These are phyloP conservation scores for Crotalus horridus DNA, from an alignment of 2,113 vertebrate species.

Conservation along the genomic window DNA sequence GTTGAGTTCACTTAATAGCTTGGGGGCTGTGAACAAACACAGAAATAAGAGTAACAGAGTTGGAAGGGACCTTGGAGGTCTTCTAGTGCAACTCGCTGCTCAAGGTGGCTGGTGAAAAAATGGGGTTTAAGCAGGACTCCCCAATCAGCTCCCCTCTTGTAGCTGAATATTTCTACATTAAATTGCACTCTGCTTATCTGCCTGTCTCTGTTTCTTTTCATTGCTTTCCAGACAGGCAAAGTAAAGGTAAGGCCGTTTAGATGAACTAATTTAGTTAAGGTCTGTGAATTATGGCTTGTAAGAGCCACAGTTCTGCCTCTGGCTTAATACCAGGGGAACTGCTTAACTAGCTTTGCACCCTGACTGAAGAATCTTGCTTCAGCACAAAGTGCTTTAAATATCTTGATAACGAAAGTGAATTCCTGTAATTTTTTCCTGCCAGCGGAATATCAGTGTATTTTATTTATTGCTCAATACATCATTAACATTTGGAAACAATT, in stretches of 20 bases:
- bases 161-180: background rate
- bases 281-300: background rate
- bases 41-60: background rate
- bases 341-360: background rate
- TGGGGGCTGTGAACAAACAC: background rate
- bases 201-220: slow-evolving; percentile 30
- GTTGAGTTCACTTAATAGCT: too few relatives aligned
- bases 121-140: too few relatives aligned
- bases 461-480: background rate
- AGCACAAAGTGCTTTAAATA: background rate
- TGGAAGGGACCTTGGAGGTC: background rate
- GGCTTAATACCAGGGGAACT: background rate
- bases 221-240: slow-evolving; percentile 70
- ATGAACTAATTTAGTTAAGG: rapidly evolving
- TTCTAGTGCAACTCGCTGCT: background rate
- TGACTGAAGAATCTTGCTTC: background rate
- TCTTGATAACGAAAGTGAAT: background rate
- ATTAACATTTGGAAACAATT: background rate
- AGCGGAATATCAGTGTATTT: background rate
- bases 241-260: slow-evolving; percentile 67
- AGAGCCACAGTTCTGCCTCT: background rate
- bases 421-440: background rate
- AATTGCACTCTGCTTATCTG: slow-evolving; percentile 13
- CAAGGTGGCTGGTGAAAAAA: background rate
- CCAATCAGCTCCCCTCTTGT: background rate